Percentiles rank a stretch among this genome's conserved stretches.
phyloP scores from a whole-genome alignment of 1,140 invertebrate genomes.

The Acromyrmex echinatior region DNA sequence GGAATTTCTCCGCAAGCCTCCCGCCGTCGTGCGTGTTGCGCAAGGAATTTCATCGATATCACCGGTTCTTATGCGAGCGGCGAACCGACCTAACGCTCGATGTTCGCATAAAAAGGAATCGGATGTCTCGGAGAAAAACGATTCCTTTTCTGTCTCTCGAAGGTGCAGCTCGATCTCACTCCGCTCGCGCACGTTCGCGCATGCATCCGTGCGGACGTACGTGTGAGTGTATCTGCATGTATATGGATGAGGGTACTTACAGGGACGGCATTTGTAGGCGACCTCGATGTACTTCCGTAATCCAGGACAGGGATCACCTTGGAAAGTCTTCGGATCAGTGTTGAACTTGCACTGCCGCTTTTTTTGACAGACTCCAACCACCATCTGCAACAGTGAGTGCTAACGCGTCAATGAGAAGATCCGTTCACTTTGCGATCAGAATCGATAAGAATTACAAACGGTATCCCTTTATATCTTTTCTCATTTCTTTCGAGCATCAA shows the following conservation, averaged over 20 bases:
- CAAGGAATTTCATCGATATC: slow-evolving; percentile 63
- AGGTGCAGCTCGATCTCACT: slow-evolving; percentile 34
- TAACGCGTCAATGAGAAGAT: slow-evolving; percentile 88
- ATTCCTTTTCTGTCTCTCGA: slow-evolving; percentile 3
- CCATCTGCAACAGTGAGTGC: slow-evolving; percentile 97
- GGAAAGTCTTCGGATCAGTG: slow-evolving; percentile 93
- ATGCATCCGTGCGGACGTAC: slow-evolving; percentile 12
- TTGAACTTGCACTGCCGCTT: slow-evolving; percentile 95
- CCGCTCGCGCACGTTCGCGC: slow-evolving; percentile 8
- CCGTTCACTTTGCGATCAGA: slow-evolving; percentile 75
- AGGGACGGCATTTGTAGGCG: slow-evolving; percentile 97
- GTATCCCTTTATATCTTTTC: neutral
- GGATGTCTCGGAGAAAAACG: slow-evolving; percentile 64
- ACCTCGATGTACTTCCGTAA: slow-evolving; percentile 96
- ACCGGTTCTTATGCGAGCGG: neutral
- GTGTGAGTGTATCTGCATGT: neutral
- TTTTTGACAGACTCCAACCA: slow-evolving; percentile 96
- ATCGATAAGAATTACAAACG: neutral
- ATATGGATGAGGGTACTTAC: slow-evolving; percentile 90
- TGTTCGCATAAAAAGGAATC: slow-evolving; percentile 64
- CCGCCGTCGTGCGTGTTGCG: slow-evolving; percentile 40
- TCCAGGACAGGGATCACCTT: slow-evolving; percentile 95
- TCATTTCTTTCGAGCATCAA: neutral
- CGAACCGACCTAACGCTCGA: slow-evolving; percentile 64
- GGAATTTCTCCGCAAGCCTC: slow-evolving; percentile 3